Base-by-base conservation (phyloP, 2,888 invertebrate genomes). In the Agrochola circellaris region DNA sequence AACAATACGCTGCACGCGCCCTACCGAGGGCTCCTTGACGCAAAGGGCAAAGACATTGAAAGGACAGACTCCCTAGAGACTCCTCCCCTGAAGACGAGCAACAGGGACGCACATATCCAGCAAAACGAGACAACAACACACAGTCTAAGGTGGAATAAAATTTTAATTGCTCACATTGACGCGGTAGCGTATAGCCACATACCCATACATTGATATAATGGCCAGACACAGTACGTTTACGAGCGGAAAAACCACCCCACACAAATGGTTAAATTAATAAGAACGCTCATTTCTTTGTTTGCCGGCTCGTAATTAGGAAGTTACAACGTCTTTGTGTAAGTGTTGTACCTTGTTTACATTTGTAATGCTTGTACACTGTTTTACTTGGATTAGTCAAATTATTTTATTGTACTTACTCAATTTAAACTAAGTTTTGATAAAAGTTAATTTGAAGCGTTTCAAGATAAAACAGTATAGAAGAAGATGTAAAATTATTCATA, bases 1-100 rank as follows among this genome's bases (percentile, higher is more conserved):
- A 91, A 91, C 93, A 89, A 90, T 75, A 85, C 89, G 90, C 84
- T 93, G 92, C 93, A 92, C 91, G 95, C 96, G 93, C 96, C 96
- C 95, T 96, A 94, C 91, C 93, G 94, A 91, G 93, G 93, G 92
- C 94, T 95, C 92, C 95, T 94, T 94, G 95, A 94, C 95, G 95
- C 96, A 95, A 96, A 97, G 97, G 97, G 96, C 97, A 97, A 96
- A 96, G 96, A 97, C 96, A 97, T 97, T 97, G 97, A 97, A 97
- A 97, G 97, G 97, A 97, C 97, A 97, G 97, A 97, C 97, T 97
- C 97, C 97, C 97, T 90, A 86, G 97, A 97, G 97, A 95, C 95
- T 94, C 96, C 96, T 95, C 96, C 95, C 96, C 96, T 94, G 95
- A 96, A 96, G 96, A 96, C 96, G 95, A 78, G 90, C 74, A 91